Conservation (phyloP, 30 jellyfish, hydroid and myxozoan genomes). For the Phacellophora camtschatica region DNA sequence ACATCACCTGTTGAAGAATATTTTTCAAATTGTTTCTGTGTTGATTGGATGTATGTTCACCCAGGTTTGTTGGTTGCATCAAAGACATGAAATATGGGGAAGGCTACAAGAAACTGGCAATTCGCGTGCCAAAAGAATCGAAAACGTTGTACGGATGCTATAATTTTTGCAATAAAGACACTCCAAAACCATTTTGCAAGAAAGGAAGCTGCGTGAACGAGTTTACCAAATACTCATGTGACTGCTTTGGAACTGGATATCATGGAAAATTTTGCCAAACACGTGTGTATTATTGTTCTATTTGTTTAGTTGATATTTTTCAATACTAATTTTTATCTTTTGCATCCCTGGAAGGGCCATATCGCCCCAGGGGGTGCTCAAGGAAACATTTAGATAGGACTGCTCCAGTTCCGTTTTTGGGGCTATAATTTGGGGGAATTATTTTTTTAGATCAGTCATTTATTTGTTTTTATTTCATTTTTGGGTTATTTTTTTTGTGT, state of each 20-base stretch:
- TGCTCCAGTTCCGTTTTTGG: neutral
- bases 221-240: constrained; percentile 20
- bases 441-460: too few species aligned
- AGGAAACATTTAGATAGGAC: neutral
- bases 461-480: too few species aligned
- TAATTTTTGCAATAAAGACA: constrained; percentile 18
- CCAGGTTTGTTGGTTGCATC: constrained; percentile 62
- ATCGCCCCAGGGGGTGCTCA: neutral
- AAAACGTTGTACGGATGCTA: constrained; percentile 3
- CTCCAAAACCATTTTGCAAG: neutral
- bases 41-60: too few species aligned
- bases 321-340: too few species aligned
- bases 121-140: neutral
- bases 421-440: too few species aligned
- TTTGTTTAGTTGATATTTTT: too few species aligned
- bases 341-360: neutral
- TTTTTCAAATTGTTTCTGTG: too few species aligned
- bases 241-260: constrained; percentile 61
- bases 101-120: constrained; percentile 25
- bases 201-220: constrained; percentile 28
- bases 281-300: neutral
- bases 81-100: constrained; percentile 33
- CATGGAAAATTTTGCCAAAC: constrained; percentile 12
- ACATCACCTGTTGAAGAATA: too few species aligned
- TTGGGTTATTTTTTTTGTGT: too few species aligned